Conservation (phyloP, 2,888 invertebrate genomes). For the Eudasyphora cyanicolor region DNA sequence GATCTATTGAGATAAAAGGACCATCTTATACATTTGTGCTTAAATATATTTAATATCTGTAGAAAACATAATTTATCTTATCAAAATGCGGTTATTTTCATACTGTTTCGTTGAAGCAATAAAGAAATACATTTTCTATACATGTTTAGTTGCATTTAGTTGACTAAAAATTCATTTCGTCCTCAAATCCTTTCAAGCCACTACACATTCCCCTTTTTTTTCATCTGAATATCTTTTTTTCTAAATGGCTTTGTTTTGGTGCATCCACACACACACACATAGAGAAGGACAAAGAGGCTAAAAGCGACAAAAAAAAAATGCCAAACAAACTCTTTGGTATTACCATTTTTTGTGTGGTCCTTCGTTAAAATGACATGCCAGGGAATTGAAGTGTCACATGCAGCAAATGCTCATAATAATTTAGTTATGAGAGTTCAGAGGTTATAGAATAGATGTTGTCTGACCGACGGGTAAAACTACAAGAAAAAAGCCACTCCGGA, state of each 20-base stretch:
- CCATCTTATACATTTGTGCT: too few relatives aligned
- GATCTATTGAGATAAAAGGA: too few relatives aligned
- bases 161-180: too few relatives aligned
- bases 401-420: conserved; percentile 64
- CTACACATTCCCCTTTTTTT: background rate
- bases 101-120: too few relatives aligned
- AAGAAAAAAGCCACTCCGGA: too few relatives aligned
- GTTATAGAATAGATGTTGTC: conserved; percentile 47
- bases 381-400: conserved; percentile 65
- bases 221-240: conserved; percentile 22
- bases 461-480: background rate
- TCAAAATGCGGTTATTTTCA: too few relatives aligned
- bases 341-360: conserved; percentile 27
- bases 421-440: conserved; percentile 65
- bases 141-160: too few relatives aligned
- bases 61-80: too few relatives aligned
- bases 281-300: background rate
- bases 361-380: conserved; percentile 51
- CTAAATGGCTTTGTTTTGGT: conserved; percentile 58
- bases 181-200: too few relatives aligned
- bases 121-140: too few relatives aligned
- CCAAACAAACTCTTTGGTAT: conserved; percentile 9
- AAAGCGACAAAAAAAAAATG: background rate
- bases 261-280: conserved; percentile 26
- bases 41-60: too few relatives aligned